These are phyloP conservation scores for Lepetodrilus schrolli DNA, from an alignment of 2,888 invertebrate genomes.

Conservation along the genomic window DNA sequence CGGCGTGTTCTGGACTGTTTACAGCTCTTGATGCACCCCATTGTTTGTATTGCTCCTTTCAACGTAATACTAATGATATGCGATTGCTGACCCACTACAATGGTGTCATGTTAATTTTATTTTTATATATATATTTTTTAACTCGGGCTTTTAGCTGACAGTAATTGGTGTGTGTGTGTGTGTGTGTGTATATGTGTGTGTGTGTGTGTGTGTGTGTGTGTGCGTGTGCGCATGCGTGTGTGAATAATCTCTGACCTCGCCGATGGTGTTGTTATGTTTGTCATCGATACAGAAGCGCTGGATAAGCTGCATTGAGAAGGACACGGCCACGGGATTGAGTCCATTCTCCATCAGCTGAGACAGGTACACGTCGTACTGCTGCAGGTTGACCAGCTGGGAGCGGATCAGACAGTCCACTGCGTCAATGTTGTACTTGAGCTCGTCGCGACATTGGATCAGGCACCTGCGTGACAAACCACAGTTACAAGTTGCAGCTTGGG, in stretches of 20 bases:
- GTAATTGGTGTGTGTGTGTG: too few species aligned
- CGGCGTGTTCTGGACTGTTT: too few species aligned
- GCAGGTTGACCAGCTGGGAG: conserved; percentile 86
- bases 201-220: too few species aligned
- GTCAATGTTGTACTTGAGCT: conserved; percentile 91
- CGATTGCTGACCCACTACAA: too few species aligned
- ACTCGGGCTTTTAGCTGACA: too few species aligned
- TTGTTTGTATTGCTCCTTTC: too few species aligned
- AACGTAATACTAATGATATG: too few species aligned
- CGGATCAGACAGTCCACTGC: conserved; percentile 92
- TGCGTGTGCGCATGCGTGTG: too few species aligned
- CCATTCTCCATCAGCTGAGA: conserved; percentile 85
- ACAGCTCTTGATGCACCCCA: too few species aligned
- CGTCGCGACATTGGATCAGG: conserved; percentile 91
- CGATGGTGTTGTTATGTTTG: conserved; percentile 54
- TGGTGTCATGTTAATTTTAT: too few species aligned
- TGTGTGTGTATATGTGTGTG: too few species aligned
- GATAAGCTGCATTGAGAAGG: conserved; percentile 92
- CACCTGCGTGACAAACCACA: conserved; percentile 69
- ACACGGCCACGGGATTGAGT: conserved; percentile 85
- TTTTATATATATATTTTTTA: too few species aligned
- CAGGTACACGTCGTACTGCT: conserved; percentile 76
- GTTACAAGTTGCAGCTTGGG: background rate
- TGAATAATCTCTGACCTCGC: conserved; percentile 7
- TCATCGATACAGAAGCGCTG: conserved; percentile 90